Evolutionary conservation across 2,888 invertebrate genomes (phyloP).

Genomic region (Leucozona laternaria): DNA sequence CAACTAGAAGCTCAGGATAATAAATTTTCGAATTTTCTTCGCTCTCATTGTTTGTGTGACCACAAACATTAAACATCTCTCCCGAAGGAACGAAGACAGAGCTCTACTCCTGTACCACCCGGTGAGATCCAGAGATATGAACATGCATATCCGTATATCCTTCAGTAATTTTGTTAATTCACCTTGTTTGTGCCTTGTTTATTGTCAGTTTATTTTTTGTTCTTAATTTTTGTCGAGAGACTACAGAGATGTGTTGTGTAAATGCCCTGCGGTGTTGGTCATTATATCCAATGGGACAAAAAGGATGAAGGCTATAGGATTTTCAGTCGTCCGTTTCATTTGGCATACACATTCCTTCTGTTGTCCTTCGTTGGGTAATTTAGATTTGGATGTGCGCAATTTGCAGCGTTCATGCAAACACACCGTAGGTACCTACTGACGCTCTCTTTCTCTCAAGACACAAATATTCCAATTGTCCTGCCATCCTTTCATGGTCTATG

Average conservation of each 20-base stretch:
- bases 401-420: background rate
- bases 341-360: conserved; percentile 48
- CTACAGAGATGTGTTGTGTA: background rate
- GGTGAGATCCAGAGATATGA: conserved; percentile 7
- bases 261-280: conserved; percentile 61
- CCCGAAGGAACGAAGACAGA: background rate
- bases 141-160: conserved; percentile 41
- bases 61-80: conserved; percentile 70
- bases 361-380: conserved; percentile 71
- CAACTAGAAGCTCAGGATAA: conserved; percentile 55
- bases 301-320: conserved; percentile 48
- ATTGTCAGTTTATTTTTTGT: conserved; percentile 42
- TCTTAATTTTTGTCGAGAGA: too few relatives aligned
- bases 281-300: conserved; percentile 59
- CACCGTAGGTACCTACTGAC: background rate
- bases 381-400: conserved; percentile 46
- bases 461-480: conserved; percentile 44
- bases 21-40: conserved; percentile 71
- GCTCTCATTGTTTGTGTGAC: conserved; percentile 67
- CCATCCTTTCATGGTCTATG: conserved; percentile 59
- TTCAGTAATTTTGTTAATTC: conserved; percentile 56
- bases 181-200: conserved; percentile 58
- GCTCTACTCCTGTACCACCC: conserved; percentile 52
- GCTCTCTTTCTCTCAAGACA: background rate
- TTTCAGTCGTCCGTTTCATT: conserved; percentile 9